Conservation (phyloP, 2,797 vertebrate species). For the Alfaro cultratus region DNA sequence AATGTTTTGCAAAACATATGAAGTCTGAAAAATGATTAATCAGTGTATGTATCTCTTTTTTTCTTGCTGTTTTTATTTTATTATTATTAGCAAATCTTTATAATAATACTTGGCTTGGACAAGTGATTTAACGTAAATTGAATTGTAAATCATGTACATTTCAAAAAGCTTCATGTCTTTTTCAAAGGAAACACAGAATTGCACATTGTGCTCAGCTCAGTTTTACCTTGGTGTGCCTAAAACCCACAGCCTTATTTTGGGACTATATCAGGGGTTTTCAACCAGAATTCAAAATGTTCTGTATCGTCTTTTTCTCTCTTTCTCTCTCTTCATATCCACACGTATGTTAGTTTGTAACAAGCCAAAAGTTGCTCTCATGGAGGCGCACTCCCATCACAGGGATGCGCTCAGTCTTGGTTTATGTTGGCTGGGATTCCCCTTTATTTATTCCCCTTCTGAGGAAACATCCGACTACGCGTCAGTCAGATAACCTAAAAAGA, state of each 20-base stretch:
- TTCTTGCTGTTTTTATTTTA: conserved; percentile 12
- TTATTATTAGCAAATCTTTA: conserved; percentile 24
- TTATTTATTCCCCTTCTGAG: conserved; percentile 15
- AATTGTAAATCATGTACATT: conserved; percentile 40
- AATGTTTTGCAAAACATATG: conserved; percentile 59
- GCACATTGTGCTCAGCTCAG: conserved; percentile 78
- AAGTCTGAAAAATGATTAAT: conserved; percentile 43
- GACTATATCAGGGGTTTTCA: conserved; percentile 78
- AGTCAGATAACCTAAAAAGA: conserved; percentile 5
- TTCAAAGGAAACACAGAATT: conserved; percentile 44
- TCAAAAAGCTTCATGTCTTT: conserved; percentile 47
- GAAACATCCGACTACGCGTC: background rate
- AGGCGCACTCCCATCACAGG: conserved; percentile 28
- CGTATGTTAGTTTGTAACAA: conserved; percentile 27
- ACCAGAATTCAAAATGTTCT: conserved; percentile 54
- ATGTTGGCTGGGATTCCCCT: conserved; percentile 26
- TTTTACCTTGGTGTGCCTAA: conserved; percentile 84
- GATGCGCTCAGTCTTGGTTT: conserved; percentile 16
- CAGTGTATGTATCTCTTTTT: conserved; percentile 20
- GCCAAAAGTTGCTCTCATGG: conserved; percentile 24
- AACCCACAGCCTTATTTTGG: conserved; percentile 85
- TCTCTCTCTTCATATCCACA: conserved; percentile 44
- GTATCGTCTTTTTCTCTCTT: conserved; percentile 19
- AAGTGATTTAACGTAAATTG: conserved; percentile 39
- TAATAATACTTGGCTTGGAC: conserved; percentile 50